Base-by-base conservation (phyloP, 2,888 invertebrate genomes). In the Poecilus cupreus region DNA sequence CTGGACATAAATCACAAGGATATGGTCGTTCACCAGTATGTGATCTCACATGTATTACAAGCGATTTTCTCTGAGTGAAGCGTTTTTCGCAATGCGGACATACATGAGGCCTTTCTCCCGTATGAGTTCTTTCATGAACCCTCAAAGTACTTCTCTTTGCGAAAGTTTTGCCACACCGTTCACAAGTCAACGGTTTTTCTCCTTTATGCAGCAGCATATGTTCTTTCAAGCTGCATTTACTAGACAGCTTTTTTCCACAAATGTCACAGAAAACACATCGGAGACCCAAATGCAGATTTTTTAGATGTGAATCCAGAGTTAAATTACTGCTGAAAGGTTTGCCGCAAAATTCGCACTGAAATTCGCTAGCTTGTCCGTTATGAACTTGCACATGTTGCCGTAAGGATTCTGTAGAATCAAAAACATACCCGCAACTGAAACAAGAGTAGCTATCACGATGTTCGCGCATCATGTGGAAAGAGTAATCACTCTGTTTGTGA, bases 121-220 rank as follows among this genome's bases (percentile, higher is more conserved):
- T 91, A 79, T 92, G 92, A 0, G 89, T 89, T 0, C 90, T 86
- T 88, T 91, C 91, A 74, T 92, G 92, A 10, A 91, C 11, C 1
- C 32, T 18, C 20, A 79, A 49, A 10, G 39, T 43, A 37, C 24
- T 39, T 37, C 26, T 60, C n/a, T 26, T 64, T 6, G 54, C 22
- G 37, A 82, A 82, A 16, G 13, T 18, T 37, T 80, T 79, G 4
- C 74, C 74, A 70, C 80, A 80, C 6, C 32, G 18, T 24, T 80
- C 76, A 39, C 78, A 78, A 4, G 68, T 13, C 1, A 68, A 18
- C 4, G 78, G 78, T 32, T 32, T 64, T 32, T 78, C 68, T 16
- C 78, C 78, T 20, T 24, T 32, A 49, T 78, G 78, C 5, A 68
- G 8, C n/a, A 22, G 13, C 24, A 78, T 43, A 49, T 78, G 78